A percentile compares a stretch with the other conserved stretches of the same genome.
Conservation (phyloP, 2,888 invertebrate genomes). For the Ethmia dodecea region DNA sequence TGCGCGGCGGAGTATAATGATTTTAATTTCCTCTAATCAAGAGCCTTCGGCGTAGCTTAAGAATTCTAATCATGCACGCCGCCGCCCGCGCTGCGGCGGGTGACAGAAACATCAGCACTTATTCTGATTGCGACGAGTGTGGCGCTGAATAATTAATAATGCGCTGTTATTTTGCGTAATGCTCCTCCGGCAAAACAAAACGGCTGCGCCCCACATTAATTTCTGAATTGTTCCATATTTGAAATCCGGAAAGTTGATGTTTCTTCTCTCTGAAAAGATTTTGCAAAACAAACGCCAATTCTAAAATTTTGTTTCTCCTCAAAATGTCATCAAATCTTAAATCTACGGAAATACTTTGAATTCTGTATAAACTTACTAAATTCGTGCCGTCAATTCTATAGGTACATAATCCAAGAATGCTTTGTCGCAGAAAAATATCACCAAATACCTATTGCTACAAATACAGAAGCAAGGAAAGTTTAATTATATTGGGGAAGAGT, state of each 20-base stretch:
- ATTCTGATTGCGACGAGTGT: constrained; percentile 77
- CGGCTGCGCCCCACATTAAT: constrained; percentile 53
- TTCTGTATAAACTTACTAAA: too few species aligned
- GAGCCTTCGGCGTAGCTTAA: constrained; percentile 74
- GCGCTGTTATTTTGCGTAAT: constrained; percentile 69
- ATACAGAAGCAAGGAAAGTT: too few species aligned
- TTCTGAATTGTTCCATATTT: constrained; percentile 42
- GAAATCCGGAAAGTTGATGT: neutral
- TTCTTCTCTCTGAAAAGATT: neutral
- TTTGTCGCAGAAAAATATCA: too few species aligned
- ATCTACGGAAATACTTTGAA: too few species aligned
- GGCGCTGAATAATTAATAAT: constrained; percentile 77
- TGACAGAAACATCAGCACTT: constrained; percentile 78
- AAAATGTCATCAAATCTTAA: too few species aligned
- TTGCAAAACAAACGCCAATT: too few species aligned
- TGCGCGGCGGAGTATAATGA: constrained; percentile 70
- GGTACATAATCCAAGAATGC: too few species aligned
- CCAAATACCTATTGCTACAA: too few species aligned
- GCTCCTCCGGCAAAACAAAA: constrained; percentile 56
- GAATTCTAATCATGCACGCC: constrained; percentile 72
- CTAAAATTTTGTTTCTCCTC: too few species aligned
- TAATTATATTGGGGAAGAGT: constrained; percentile 57
- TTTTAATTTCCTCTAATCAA: constrained; percentile 79
- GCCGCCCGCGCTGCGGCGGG: constrained; percentile 36
- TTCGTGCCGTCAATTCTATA: too few species aligned